Base-by-base conservation (phyloP, 2,113 vertebrate species). In the Peromyscus maniculatus region DNA sequence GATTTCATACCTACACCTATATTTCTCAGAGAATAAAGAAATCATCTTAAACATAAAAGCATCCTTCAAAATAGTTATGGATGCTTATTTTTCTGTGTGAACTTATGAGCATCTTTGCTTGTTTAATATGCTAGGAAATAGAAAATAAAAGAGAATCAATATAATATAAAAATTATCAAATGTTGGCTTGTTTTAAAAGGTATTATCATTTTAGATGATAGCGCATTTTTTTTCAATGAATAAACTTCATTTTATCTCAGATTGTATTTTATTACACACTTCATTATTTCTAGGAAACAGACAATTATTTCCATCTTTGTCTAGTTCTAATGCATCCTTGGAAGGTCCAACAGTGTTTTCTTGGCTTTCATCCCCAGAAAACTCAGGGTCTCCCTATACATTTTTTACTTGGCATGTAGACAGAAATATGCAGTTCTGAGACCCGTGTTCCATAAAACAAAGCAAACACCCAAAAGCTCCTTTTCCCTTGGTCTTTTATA, bases 81-180 rank as follows among this genome's bases (percentile, higher is more conserved):
- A 59, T 89, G 31, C 46, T 72, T 79, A 67, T n/a, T 66, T 74
- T 79, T 33, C 8, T 62, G 22, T 75, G 17, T 86, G 11, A 94
- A 89, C 72, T 91, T 33, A 15, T 80, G 6, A 66, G 3, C 17
- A 39, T 71, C 36, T 2, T n/a, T 57, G 8, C 59, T 94, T 92
- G 17, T 69, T 90, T 52, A 80, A 80, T 80, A 80, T 90, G 55
- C 5, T 82, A 78, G 74, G 22, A 39, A 80, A 19, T 1, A 89
- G 5, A n/a, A 91, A 91, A 79, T 17, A 64, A 96, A 96, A 36
- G 3, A 64, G 9, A 92, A 92, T 67, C 72, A 22, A 43, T 26
- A 39, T 57, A 43, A n/a, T 69, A 75, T 79, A 64, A 59, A 21
- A 74, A 66, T 78, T 28, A 87, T 67, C 13, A 77, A 83, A 43